These are phyloP conservation scores for Icerya purchasi DNA, from an alignment of 2,888 invertebrate species.

Conservation along the genomic window DNA sequence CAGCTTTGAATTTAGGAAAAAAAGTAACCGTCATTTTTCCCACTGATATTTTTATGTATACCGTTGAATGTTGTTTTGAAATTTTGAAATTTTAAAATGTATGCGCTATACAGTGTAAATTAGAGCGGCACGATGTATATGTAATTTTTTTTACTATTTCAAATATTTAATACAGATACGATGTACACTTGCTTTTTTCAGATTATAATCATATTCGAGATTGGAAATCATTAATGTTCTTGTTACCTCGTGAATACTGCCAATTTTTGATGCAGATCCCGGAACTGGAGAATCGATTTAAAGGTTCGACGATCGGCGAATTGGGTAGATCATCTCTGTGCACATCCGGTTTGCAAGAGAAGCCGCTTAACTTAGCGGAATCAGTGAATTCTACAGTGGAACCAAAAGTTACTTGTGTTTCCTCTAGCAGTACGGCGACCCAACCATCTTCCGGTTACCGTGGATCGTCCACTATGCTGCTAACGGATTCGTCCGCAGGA, in stretches of 20 bases:
- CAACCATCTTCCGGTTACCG: slow-evolving; percentile 71
- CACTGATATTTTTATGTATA: too few relatives aligned
- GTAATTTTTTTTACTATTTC: background rate
- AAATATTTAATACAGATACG: background rate
- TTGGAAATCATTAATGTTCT: slow-evolving; percentile 78
- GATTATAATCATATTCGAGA: slow-evolving; percentile 61
- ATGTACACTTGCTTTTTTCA: slow-evolving; percentile 7
- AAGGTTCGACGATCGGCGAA: slow-evolving; percentile 27
- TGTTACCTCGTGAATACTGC: slow-evolving; percentile 65
- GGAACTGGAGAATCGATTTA: slow-evolving; percentile 44
- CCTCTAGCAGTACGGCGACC: slow-evolving; percentile 45
- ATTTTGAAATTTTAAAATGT: too few relatives aligned
- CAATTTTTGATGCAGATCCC: slow-evolving; percentile 59
- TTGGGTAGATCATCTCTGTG: slow-evolving; percentile 31
- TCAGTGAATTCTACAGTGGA: slow-evolving; percentile 21
- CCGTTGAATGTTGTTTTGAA: too few relatives aligned
- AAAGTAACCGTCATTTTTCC: too few relatives aligned
- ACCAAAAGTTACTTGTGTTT: slow-evolving; percentile 25
- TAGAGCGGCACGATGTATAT: too few relatives aligned
- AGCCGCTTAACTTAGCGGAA: slow-evolving; percentile 27
- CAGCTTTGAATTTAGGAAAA: background rate
- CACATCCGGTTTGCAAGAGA: slow-evolving; percentile 19
- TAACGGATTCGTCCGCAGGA: slow-evolving; percentile 3
- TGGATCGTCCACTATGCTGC: slow-evolving; percentile 52
- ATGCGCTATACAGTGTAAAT: too few relatives aligned